Evolutionary conservation across 2,113 vertebrate genomes (phyloP), one percentile per base, ranked within the genome.

Genomic region (Brachypteracias leptosomus): DNA sequence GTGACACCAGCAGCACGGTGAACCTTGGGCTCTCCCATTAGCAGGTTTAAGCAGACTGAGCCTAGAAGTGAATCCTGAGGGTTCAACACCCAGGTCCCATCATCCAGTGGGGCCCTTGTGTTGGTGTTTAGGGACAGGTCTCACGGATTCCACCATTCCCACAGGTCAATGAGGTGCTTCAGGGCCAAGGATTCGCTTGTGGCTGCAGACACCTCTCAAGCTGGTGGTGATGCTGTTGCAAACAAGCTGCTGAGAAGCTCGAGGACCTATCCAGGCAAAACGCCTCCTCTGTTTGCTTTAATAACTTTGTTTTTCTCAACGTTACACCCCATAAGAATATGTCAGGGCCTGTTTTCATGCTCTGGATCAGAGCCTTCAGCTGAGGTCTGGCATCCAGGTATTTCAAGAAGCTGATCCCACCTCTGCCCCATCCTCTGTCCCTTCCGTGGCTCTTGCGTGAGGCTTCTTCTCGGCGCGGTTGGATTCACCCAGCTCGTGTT

Each of bases 241-340:
- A 87, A 83, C 62, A 70, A 79, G 83, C 65, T 85, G 74, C 61
- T 4, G 13, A 79, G 85, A 52, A 84, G 38, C 65, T 74, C 0
- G 1, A 90, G 58, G 86, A 78, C 83, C 72, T 95, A 95, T 95
- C 89, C 72, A 86, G 96, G 83, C 94, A 95, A 63, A 94, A 84
- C 90, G 80, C 90, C 80, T 92, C 65, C 83, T 74, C 47, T 5
- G 24, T 93, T 86, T 84, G 59, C 80, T 89, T 77, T 95, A 91
- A 95, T 95, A 92, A 84, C 86, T 92, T 77, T 96, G 92, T 81
- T 95, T 92, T 92, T 89, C 92, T 92, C 76, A 28, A 21, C 85
- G 88, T 85, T 95, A 88, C 92, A 58, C 63, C 83, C 78, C 68
- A 51, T 70, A 83, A 80, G 76, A 74, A 94, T 90, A 83, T 86